Evolutionary conservation across 2,888 invertebrate genomes (phyloP), one percentile per base, ranked within the genome.

Genomic region (Chrysolina haemoptera): DNA sequence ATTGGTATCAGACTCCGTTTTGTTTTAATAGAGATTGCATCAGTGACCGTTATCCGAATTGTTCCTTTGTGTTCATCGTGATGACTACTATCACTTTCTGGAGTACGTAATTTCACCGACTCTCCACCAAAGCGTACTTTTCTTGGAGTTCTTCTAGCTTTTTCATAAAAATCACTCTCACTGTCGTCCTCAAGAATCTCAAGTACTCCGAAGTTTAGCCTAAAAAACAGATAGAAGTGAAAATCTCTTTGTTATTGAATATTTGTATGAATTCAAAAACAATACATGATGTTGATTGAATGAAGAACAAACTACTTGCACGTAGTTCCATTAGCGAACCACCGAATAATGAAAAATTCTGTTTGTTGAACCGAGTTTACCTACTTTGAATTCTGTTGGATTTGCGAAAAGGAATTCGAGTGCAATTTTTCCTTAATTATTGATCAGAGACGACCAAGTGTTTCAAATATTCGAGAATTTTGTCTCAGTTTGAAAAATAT

Each of bases 121-220:
- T 96, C 96, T n/a, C 96, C 96, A 5, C 96, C 96, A 81, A 96
- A 96, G 65, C 94, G 92, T 10, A 96, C 96, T 82, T 94, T 91
- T 84, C 95, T 91, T 0, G 92, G 91, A 0, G 92, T 91, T 79
- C 91, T 89, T 22, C 92, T 89, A 43, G 84, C 77, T 70, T 83
- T 83, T 67, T 85, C 85, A 69, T 88, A 86, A 11, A 88, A 89
- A 76, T 92, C 92, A 70, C 91, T 91, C 0, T 91, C 89, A 43
- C 90, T 91, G 74, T 90, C 86, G 50, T 88, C 90, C 50, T 91
- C 91, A 68, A 93, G 89, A 68, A 93, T 90, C 82, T 91, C 91
- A 43, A 93, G 86, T 82, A 92, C 89, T 67, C 91, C 83, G 89
- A 90, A 73, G 88, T 78, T 70, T 35, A 66, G 73, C 16, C 82